Conservation (phyloP, 2,888 invertebrate genomes). For the Diarsia mendica region DNA sequence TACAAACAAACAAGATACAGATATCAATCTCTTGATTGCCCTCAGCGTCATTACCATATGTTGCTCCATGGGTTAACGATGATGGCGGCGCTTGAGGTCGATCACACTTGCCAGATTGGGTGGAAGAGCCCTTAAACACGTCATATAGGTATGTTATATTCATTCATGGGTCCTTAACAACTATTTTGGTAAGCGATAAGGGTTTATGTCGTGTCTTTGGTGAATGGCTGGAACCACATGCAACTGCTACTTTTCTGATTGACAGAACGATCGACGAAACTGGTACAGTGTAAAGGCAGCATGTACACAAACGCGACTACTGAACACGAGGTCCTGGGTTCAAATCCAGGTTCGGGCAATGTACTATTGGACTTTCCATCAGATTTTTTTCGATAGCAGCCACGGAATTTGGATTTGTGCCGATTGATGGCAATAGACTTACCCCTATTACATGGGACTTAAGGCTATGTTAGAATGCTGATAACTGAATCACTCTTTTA, state of each 20-base stretch:
- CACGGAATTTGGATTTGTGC: no score
- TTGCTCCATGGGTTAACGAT: slow-evolving; percentile 50
- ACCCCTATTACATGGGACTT: no score
- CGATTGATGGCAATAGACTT: no score
- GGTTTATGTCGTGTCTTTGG: not conserved
- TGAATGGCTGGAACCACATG: not conserved
- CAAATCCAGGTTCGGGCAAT: no score
- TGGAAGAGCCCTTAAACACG: slow-evolving; percentile 17
- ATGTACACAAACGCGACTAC: no score
- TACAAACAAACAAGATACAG: slow-evolving; percentile 78
- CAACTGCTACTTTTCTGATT: not conserved
- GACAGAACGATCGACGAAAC: not conserved
- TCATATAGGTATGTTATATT: slow-evolving; percentile 14
- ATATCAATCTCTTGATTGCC: slow-evolving; percentile 80
- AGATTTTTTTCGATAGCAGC: no score
- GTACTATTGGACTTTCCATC: no score
- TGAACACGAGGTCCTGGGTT: no score
- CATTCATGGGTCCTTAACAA: slow-evolving; percentile 18
- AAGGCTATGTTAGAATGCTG: no score
- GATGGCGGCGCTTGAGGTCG: slow-evolving; percentile 44
- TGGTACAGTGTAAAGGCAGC: no score
- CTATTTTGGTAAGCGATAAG: slow-evolving; percentile 20
- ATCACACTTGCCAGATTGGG: slow-evolving; percentile 32
- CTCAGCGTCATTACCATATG: slow-evolving; percentile 46
- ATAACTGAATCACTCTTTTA: no score